Base-by-base conservation (phyloP, 2,113 vertebrate genomes). In the Mixornis gularis region DNA sequence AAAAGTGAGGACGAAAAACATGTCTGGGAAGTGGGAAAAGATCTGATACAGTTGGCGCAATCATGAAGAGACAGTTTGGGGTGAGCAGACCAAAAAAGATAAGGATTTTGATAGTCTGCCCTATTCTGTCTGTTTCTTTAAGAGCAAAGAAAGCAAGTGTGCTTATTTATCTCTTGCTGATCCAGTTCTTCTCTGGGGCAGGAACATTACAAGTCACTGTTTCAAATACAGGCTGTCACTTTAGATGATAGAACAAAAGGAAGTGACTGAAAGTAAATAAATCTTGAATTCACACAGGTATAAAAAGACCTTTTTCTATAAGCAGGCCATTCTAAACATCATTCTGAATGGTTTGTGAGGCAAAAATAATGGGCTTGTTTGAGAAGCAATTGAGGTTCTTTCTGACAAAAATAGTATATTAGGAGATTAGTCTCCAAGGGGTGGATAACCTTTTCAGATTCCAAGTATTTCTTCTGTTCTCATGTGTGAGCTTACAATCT, bases 371-470 rank as follows among this genome's bases (percentile, higher is more conserved):
- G 91, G 92, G 59, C 83, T 96, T 95, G 71, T 95, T 96, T 90
- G 92, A 94, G 89, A 97, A 93, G 92, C 91, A 97, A 97, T 96
- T 97, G 94, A 94, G 90, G 79, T 95, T 38, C 77, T 96, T 97
- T 91, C 79, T 88, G 51, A 96, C 95, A 94, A 97, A 96, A 97
- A 93, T 91, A 69, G 72, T 94, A 56, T 96, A 97, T 96, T 96
- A 97, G 73, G 83, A 97, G 94, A 97, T 97, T 97, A 97, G 96
- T 97, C 91, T 96, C 94, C 87, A 89, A 90, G 72, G 96, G 92
- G 87, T 86, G 92, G 89, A 95, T 93, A 97, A 96, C 89, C 94
- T 97, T 96, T 97, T 89, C 96, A 89, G 92, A 96, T 96, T 95
- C 74, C 87, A 92, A 96, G 79, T 93, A 82, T 97, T 97, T 96